Base-by-base conservation (phyloP, 2,888 invertebrate genomes). In the Parascotia fuliginaria region DNA sequence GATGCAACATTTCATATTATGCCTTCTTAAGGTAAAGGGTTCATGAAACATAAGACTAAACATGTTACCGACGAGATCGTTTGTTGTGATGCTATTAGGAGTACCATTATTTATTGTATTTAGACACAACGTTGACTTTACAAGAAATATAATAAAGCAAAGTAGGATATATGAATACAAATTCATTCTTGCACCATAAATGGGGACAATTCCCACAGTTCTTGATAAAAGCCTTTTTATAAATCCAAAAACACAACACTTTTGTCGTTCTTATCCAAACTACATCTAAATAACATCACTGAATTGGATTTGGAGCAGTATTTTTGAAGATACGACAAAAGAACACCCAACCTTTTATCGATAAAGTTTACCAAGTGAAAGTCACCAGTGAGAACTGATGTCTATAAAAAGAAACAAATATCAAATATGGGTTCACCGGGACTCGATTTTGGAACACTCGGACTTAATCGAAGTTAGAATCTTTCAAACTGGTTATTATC, bases 271-370 rank as follows among this genome's bases (percentile, higher is more conserved):
- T 52, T 59, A 67, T 59, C 54, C 42, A 24, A 64, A 60, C 51
- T 27, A 39, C 24, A 64, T 67, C 51, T 34, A 42, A 51, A 67
- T 54, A 60, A 37, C 37, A 45, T 34, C 32, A 43, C 42, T 29
- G 9, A 45, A 37, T 40, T 12, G 9, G 15, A 50, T 40, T 49
- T 14, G 36, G 29, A 32, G 33, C 46, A 60, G 57, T 72, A 64
- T 64, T 65, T 65, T 42, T 53, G 14, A 15, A 12, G 29, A 46
- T 42, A 45, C 56, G 60, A 60, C 56, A 53, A 65, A 60, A 71
- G 72, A 63, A 49, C 54, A 56, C 57, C 40, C 19, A 52, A 64
- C 65, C 65, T 66, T 63, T 53, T 70, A 46, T 29, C 47, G 55
- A 60, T 65, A 65, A 57, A 42, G 44, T 53, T 59, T 44, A 43